Evolutionary conservation across 2,888 invertebrate species (phyloP).

Genomic region (Coleophora flavipennella): DNA sequence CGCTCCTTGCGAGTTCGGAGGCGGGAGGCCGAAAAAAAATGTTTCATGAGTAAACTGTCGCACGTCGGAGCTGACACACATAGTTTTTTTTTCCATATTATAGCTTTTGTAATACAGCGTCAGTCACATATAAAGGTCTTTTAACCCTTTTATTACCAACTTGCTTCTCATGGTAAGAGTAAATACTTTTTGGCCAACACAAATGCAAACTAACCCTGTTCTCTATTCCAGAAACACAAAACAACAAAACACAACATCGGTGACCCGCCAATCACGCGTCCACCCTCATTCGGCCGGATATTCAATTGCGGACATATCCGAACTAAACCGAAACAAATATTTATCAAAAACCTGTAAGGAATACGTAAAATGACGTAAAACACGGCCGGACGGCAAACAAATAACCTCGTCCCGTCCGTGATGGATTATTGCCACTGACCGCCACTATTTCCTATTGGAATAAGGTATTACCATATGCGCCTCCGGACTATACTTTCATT

Average conservation of each 20-base stretch:
- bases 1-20: no score
- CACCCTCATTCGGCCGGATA: constrained; percentile 48
- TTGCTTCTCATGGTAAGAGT: no score
- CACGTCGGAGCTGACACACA: no score
- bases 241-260: constrained; percentile 25
- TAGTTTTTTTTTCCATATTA: no score
- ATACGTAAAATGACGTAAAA: constrained; percentile 69
- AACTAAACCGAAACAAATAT: constrained; percentile 66
- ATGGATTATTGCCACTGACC: constrained; percentile 72
- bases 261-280: constrained; percentile 52
- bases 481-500: constrained; percentile 38
- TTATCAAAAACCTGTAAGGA: constrained; percentile 72
- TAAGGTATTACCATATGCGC: constrained; percentile 72
- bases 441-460: constrained; percentile 71
- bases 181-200: no score
- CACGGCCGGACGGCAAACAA: constrained; percentile 53
- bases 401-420: constrained; percentile 41
- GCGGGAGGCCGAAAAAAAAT: no score
- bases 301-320: constrained; percentile 67
- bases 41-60: no score
- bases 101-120: no score
- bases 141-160: no score
- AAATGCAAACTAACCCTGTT: background rate
- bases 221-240: constrained; percentile 5
- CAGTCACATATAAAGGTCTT: no score